Conservation (phyloP, 1,140 invertebrate genomes). For the Lepeophtheirus salmonis region DNA sequence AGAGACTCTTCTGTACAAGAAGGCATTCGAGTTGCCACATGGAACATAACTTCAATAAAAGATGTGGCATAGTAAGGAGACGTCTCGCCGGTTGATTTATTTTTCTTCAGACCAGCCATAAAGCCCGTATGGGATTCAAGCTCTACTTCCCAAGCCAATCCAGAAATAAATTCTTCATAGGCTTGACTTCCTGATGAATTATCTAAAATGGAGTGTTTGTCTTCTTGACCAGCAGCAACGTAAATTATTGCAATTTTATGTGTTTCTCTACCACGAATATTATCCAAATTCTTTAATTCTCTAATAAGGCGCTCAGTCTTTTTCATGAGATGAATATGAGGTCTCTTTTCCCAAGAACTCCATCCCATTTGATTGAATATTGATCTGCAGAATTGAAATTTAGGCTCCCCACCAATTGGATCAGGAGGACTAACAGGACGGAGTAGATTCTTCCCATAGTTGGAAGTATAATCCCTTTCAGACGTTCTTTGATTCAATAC, state of each 20-base stretch:
- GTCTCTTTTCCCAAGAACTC: slow-evolving; percentile 66
- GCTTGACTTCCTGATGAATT: slow-evolving; percentile 64
- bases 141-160: slow-evolving; percentile 88
- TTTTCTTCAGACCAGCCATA: slow-evolving; percentile 68
- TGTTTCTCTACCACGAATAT: slow-evolving; percentile 53
- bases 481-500: slow-evolving; percentile 58
- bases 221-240: slow-evolving; percentile 87
- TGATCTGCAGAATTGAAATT: slow-evolving; percentile 64
- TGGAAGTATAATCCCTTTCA: slow-evolving; percentile 24
- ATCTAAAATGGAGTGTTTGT: slow-evolving; percentile 70
- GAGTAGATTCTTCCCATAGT: neutral
- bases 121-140: slow-evolving; percentile 88
- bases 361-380: slow-evolving; percentile 75
- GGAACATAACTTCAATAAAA: slow-evolving; percentile 70
- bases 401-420: slow-evolving; percentile 32
- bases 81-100: slow-evolving; percentile 63
- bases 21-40: slow-evolving; percentile 95
- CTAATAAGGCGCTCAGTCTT: slow-evolving; percentile 75
- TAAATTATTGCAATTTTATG: slow-evolving; percentile 99
- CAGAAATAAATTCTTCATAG: slow-evolving; percentile 84
- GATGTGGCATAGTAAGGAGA: slow-evolving; percentile 93
- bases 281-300: slow-evolving; percentile 78
- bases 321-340: slow-evolving; percentile 61
- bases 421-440: slow-evolving; percentile 5
- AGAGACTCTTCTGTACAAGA: slow-evolving; percentile 59